A percentile compares a stretch with the other conserved stretches of the same genome.
Conservation (phyloP, 2,888 invertebrate species). For the Isoperla grammatica region DNA sequence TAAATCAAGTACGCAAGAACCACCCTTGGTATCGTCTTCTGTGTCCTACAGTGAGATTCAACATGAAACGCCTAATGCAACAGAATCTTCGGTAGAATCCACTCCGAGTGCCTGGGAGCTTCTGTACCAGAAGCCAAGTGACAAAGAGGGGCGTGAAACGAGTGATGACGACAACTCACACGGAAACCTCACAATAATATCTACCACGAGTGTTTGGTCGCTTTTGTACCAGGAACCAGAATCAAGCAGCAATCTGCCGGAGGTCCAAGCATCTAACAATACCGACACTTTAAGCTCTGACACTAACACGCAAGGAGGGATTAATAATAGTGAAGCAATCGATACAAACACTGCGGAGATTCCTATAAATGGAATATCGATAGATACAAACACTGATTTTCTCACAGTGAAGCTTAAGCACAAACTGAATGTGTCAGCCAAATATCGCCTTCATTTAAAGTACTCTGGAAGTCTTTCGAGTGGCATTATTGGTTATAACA, state of each 20-base stretch:
- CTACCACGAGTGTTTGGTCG: too few relatives aligned
- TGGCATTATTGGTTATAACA: constrained; percentile 23
- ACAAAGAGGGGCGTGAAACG: too few relatives aligned
- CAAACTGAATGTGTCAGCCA: not conserved
- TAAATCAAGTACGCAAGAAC: too few relatives aligned
- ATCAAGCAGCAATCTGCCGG: not conserved
- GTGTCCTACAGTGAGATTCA: too few relatives aligned
- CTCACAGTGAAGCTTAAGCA: not conserved
- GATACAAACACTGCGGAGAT: not conserved
- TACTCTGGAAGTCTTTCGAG: constrained; percentile 23
- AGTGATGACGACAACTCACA: too few relatives aligned
- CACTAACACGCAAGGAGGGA: not conserved
- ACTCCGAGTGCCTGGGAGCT: too few relatives aligned
- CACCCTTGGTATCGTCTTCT: too few relatives aligned
- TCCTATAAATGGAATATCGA: not conserved
- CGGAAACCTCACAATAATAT: too few relatives aligned
- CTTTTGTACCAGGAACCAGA: too few relatives aligned
- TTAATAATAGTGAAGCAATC: not conserved
- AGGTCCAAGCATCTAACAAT: not conserved
- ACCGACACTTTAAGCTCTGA: not conserved
- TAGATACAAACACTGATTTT: not conserved
- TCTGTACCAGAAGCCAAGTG: too few relatives aligned
- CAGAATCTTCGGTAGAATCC: too few relatives aligned
- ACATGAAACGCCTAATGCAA: too few relatives aligned
- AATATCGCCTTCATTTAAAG: constrained; percentile 23